These are phyloP conservation scores for Papilio glaucus DNA, from an alignment of 1,140 invertebrate genomes.

Conservation along the genomic window DNA sequence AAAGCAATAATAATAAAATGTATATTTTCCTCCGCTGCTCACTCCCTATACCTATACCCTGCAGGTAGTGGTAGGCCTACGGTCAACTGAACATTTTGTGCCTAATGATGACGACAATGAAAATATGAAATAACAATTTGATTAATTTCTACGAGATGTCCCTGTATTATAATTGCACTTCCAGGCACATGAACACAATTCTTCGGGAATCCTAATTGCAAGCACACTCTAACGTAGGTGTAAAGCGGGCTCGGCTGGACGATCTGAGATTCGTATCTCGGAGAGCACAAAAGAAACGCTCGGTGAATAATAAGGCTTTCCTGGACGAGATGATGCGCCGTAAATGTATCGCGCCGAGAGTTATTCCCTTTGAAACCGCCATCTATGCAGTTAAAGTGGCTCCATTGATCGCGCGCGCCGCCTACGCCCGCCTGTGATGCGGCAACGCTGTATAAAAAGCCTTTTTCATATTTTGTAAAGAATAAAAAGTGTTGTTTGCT, in stretches of 20 bases:
- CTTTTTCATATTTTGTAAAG: conserved; percentile 30
- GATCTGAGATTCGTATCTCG: conserved; percentile 54
- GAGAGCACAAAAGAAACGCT: conserved; percentile 52
- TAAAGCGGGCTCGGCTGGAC: conserved; percentile 31
- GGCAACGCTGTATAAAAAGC: conserved; percentile 3
- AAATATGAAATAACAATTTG: too few species aligned
- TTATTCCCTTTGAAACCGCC: conserved; percentile 49
- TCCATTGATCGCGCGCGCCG: conserved; percentile 23
- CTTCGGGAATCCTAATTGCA: too few species aligned
- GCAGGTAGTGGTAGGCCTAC: too few species aligned
- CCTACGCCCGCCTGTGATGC: conserved; percentile 21
- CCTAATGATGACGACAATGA: too few species aligned
- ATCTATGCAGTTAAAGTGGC: conserved; percentile 35
- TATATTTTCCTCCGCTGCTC: too few species aligned
- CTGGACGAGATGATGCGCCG: conserved; percentile 49
- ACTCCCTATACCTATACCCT: too few species aligned
- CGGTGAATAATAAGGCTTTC: conserved; percentile 55
- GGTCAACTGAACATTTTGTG: too few species aligned
- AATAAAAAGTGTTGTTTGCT: conserved; percentile 28
- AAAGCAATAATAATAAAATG: too few species aligned
- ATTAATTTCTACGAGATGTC: too few species aligned
- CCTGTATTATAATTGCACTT: not conserved
- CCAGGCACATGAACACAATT: not conserved
- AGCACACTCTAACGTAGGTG: conserved; percentile 41
- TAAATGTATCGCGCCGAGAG: conserved; percentile 46